These are phyloP conservation scores for Ascaphus truei DNA, from an alignment of 2,113 vertebrate species.

Conservation along the genomic window DNA sequence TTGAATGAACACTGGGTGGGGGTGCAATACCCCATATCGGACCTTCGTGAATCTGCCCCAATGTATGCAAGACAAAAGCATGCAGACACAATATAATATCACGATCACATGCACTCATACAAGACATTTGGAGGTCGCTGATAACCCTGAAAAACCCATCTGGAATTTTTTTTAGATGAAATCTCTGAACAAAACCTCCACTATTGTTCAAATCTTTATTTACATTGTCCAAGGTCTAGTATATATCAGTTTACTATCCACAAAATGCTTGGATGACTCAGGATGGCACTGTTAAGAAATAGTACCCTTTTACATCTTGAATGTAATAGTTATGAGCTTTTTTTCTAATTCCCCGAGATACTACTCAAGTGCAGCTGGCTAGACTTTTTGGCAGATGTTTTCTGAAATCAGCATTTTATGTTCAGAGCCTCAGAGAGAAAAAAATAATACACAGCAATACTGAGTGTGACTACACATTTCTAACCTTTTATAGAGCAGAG, in stretches of 20 bases:
- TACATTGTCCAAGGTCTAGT: not conserved
- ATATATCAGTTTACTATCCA: not conserved
- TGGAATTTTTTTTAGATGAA: not conserved
- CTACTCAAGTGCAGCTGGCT: not conserved
- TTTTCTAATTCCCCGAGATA: not conserved
- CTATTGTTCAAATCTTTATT: not conserved
- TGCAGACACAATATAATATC: too few relatives aligned
- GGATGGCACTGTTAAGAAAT: not conserved
- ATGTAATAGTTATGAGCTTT: not conserved
- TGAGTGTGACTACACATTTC: not conserved
- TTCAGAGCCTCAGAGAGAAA: not conserved
- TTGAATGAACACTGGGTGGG: too few relatives aligned
- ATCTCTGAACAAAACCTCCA: not conserved
- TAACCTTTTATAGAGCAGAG: not conserved
- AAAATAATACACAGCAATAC: not conserved
- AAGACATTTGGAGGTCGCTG: not conserved
- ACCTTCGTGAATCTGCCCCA: too few relatives aligned
- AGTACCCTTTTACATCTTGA: not conserved
- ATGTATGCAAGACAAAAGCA: too few relatives aligned
- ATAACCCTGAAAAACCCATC: constrained; percentile 11
- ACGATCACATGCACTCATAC: too few relatives aligned
- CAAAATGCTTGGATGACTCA: not conserved
- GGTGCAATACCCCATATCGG: too few relatives aligned
- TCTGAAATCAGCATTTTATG: constrained; percentile 19
- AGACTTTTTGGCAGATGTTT: constrained; percentile 27